Evolutionary conservation across 1,140 invertebrate genomes (phyloP).

Genomic region (Caenorhabditis remanei): DNA sequence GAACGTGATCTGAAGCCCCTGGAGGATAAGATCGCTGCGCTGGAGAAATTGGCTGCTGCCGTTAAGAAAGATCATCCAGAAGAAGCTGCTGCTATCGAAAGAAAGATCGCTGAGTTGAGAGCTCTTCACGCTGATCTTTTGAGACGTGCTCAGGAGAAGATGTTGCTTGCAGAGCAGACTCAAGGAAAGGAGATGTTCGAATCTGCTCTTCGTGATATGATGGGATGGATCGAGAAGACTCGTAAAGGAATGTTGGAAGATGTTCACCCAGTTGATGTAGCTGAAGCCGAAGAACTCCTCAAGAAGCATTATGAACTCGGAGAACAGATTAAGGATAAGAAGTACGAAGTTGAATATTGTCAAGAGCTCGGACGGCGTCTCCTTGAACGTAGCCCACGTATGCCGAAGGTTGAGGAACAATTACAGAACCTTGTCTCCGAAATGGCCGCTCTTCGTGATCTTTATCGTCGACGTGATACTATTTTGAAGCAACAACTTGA

Average conservation of each 20-base stretch:
- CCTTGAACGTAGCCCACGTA: slow-evolving; percentile 78
- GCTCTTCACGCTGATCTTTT: slow-evolving; percentile 89
- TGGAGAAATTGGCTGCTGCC: slow-evolving; percentile 72
- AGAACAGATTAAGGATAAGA: slow-evolving; percentile 91
- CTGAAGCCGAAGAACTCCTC: slow-evolving; percentile 87
- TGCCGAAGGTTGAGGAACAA: slow-evolving; percentile 77
- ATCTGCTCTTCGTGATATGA: slow-evolving; percentile 80
- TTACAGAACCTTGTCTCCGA: slow-evolving; percentile 35
- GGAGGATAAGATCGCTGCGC: slow-evolving; percentile 73
- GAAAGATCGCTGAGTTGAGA: slow-evolving; percentile 87
- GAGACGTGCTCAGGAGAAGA: slow-evolving; percentile 71
- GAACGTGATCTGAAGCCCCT: slow-evolving; percentile 74
- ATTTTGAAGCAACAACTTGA: slow-evolving; percentile 85
- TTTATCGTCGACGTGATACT: slow-evolving; percentile 59
- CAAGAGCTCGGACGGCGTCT: slow-evolving; percentile 80
- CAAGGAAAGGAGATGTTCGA: slow-evolving; percentile 89
- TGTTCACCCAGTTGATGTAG: slow-evolving; percentile 79
- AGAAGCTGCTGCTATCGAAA: slow-evolving; percentile 88
- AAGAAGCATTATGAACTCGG: slow-evolving; percentile 92
- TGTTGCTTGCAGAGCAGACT: slow-evolving; percentile 85
- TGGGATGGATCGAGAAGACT: slow-evolving; percentile 86
- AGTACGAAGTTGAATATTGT: slow-evolving; percentile 85
- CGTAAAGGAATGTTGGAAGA: slow-evolving; percentile 85
- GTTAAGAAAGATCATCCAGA: slow-evolving; percentile 92
- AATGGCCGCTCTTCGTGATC: slow-evolving; percentile 58